Conservation (phyloP, 2,797 vertebrate species). For the Trachops cirrhosus region DNA sequence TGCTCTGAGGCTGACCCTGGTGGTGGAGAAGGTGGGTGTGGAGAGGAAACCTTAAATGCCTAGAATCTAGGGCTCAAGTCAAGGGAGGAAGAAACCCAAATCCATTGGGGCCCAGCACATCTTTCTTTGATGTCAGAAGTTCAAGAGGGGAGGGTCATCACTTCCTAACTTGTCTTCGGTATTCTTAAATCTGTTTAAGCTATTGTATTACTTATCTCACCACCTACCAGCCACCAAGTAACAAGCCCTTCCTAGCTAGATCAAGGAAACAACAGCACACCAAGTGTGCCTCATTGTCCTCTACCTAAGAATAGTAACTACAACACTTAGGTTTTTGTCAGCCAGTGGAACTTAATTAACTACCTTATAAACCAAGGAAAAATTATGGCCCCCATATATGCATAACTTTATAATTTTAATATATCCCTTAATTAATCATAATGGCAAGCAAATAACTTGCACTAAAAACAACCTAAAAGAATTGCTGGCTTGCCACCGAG, state of each 20-base stretch:
- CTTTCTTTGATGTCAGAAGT: constrained; percentile 45
- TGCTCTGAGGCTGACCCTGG: constrained; percentile 44
- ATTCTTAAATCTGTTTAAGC: constrained; percentile 55
- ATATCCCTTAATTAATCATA: constrained; percentile 48
- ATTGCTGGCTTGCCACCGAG: constrained; percentile 9
- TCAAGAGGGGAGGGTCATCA: neutral
- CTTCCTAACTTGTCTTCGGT: constrained; percentile 43
- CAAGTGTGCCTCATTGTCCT: neutral
- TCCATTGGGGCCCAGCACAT: constrained; percentile 26
- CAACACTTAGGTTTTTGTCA: constrained; percentile 23
- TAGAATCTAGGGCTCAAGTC: constrained; percentile 40
- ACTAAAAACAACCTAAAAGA: constrained; percentile 47
- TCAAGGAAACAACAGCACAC: constrained; percentile 47
- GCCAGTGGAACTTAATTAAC: constrained; percentile 53
- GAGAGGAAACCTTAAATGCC: constrained; percentile 45
- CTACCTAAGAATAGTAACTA: neutral
- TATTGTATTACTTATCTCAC: constrained; percentile 35
- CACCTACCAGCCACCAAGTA: constrained; percentile 1
- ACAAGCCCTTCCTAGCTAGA: constrained; percentile 40
- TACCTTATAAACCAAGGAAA: constrained; percentile 41
- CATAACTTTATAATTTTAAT: constrained; percentile 40
- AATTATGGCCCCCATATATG: constrained; percentile 40
- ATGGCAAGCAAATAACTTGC: constrained; percentile 41
- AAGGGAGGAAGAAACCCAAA: constrained; percentile 52
- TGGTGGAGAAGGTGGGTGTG: constrained; percentile 33